A percentile compares a stretch with the other conserved stretches of the same genome.
Conservation (phyloP, 2,113 vertebrate genomes). For the Micromys minutus region DNA sequence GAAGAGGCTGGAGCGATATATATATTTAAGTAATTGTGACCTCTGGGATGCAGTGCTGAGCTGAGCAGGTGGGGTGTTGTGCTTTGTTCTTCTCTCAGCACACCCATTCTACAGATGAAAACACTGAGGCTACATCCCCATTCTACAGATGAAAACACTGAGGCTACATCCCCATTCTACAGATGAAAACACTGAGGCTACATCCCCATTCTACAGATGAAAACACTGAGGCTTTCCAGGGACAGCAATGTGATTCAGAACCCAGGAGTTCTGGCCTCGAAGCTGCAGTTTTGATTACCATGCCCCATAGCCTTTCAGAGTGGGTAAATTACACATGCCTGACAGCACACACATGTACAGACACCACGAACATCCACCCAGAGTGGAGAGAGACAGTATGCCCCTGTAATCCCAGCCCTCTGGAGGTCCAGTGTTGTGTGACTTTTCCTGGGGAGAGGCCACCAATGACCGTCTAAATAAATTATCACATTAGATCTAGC, state of each 20-base stretch:
- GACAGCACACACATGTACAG: background rate
- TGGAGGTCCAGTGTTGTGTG: background rate
- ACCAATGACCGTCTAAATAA: background rate
- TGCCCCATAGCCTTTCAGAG: background rate
- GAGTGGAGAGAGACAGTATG: background rate
- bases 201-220: background rate
- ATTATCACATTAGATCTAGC: background rate
- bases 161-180: background rate
- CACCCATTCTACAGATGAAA: background rate
- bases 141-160: background rate
- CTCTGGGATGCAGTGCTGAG: background rate
- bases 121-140: background rate
- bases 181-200: background rate
- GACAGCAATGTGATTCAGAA: background rate
- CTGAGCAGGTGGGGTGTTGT: background rate
- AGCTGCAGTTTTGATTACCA: background rate
- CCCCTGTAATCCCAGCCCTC: background rate
- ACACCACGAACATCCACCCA: background rate
- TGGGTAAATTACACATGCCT: background rate
- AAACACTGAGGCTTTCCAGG: background rate
- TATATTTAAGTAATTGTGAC: constrained; percentile 4
- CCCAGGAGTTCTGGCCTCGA: background rate
- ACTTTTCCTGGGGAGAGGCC: background rate
- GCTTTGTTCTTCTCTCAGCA: background rate
- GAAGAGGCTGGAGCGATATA: background rate